phyloP scores from a whole-genome alignment of 1,140 invertebrate genomes.

The Pachypeltis micranthus region DNA sequence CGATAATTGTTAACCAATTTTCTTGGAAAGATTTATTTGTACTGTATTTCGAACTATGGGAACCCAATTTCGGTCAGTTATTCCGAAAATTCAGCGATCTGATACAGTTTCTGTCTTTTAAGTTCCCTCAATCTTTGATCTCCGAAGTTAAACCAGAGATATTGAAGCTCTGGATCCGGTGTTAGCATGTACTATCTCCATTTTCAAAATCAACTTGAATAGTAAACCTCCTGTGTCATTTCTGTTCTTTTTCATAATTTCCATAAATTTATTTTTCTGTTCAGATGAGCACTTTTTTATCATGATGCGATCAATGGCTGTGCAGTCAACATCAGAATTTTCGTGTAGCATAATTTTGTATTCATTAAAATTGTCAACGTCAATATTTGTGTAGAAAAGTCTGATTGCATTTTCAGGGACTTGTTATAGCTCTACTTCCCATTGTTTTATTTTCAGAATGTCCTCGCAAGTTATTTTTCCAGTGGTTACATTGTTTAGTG shows the following conservation, averaged over 20 bases:
- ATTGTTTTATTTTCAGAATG: no score
- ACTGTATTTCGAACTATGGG: background rate
- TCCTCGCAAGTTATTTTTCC: no score
- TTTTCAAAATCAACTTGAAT: background rate
- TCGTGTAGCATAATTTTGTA: no score
- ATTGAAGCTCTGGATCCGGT: background rate
- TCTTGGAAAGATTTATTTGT: background rate
- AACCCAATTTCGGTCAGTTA: background rate
- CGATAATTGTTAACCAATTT: background rate
- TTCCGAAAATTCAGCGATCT: background rate
- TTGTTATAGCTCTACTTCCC: no score
- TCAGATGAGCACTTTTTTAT: no score
- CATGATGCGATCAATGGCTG: no score
- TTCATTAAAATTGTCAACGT: no score
- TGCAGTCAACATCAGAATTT: no score
- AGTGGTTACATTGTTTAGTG: slow-evolving; percentile 16
- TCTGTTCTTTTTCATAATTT: background rate
- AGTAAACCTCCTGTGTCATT: background rate
- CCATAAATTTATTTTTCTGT: background rate
- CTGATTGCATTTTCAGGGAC: no score
- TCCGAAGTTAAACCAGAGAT: background rate
- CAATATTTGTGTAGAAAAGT: no score
- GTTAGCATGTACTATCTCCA: slow-evolving; percentile 1
- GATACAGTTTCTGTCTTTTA: background rate
- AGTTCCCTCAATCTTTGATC: background rate